Evolutionary conservation across 2,888 invertebrate genomes (phyloP).

Genomic region (Smittia sp.): DNA sequence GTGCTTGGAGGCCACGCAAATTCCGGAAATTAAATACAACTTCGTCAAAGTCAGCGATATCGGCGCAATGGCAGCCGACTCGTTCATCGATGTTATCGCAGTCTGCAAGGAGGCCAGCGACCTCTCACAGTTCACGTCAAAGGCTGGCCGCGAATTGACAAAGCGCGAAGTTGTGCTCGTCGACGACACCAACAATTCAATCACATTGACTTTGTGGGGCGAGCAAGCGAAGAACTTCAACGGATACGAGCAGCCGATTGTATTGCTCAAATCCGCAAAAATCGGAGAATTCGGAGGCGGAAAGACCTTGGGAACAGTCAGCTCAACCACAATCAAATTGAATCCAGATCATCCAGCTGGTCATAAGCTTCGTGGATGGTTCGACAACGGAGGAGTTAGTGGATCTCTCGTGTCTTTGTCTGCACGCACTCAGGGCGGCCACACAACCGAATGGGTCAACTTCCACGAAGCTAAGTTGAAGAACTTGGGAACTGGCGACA

Average conservation of each 20-base stretch:
- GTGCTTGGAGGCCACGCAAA: conserved; percentile 60
- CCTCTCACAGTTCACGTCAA: conserved; percentile 68
- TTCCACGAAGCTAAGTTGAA: conserved; percentile 71
- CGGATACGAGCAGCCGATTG: conserved; percentile 70
- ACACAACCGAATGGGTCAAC: conserved; percentile 66
- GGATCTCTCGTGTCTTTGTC: conserved; percentile 66
- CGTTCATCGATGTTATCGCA: conserved; percentile 81
- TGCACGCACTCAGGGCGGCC: conserved; percentile 57
- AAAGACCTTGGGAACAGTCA: conserved; percentile 61
- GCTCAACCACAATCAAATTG: conserved; percentile 64
- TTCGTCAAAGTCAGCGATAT: conserved; percentile 75
- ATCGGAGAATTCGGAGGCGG: conserved; percentile 86
- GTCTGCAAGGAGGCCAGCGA: conserved; percentile 75
- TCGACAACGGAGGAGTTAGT: conserved; percentile 69
- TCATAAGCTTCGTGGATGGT: conserved; percentile 88
- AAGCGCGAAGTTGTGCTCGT: conserved; percentile 87
- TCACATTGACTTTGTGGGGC: conserved; percentile 86
- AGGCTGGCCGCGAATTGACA: conserved; percentile 74
- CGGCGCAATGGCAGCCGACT: conserved; percentile 63
- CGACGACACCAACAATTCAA: conserved; percentile 76
- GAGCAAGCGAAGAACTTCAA: conserved; percentile 82
- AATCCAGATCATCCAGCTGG: conserved; percentile 90
- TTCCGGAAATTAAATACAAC: conserved; percentile 76
- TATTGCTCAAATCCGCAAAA: conserved; percentile 81
- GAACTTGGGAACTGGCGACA: conserved; percentile 70